phyloP scores from a whole-genome alignment of 35 echinoderm and acorn worm genomes.

The Diadema setosum region DNA sequence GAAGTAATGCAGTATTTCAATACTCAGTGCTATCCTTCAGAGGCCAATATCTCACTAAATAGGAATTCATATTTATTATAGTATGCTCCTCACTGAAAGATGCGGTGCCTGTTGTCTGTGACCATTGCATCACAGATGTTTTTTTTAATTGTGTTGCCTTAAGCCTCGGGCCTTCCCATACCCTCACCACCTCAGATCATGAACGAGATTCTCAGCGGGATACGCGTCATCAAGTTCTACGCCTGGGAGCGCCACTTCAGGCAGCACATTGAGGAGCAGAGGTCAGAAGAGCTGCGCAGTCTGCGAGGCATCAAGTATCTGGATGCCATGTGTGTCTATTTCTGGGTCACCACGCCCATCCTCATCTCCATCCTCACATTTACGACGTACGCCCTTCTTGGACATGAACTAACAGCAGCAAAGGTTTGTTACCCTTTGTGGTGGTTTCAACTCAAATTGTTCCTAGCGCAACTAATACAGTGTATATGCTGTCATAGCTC shows the following conservation, averaged over 20 bases:
- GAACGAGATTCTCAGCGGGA: slow-evolving; percentile 92
- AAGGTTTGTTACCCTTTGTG: slow-evolving; percentile 69
- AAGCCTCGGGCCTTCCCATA: too few species aligned
- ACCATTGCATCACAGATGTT: too few species aligned
- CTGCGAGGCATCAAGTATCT: slow-evolving; percentile 90
- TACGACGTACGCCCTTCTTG: slow-evolving; percentile 77
- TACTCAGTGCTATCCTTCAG: too few species aligned
- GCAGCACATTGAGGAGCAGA: slow-evolving; percentile 42
- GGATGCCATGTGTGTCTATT: slow-evolving; percentile 99
- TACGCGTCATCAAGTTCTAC: slow-evolving; percentile 96
- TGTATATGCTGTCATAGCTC: too few species aligned
- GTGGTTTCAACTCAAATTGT: too few species aligned
- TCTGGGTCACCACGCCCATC: slow-evolving; percentile 96
- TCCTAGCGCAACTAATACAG: too few species aligned
- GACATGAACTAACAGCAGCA: slow-evolving; percentile 75
- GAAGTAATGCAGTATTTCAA: too few species aligned
- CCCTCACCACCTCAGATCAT: slow-evolving; percentile 55
- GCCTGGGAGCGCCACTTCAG: slow-evolving; percentile 91
- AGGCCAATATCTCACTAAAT: too few species aligned
- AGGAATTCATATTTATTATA: too few species aligned
- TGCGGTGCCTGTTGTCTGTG: too few species aligned
- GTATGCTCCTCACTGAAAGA: too few species aligned
- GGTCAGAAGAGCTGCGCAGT: slow-evolving; percentile 67
- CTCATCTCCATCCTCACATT: slow-evolving; percentile 92
- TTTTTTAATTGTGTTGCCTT: too few species aligned